Conservation (phyloP, 1,140 invertebrate species). For the Bombyx mandarina region DNA sequence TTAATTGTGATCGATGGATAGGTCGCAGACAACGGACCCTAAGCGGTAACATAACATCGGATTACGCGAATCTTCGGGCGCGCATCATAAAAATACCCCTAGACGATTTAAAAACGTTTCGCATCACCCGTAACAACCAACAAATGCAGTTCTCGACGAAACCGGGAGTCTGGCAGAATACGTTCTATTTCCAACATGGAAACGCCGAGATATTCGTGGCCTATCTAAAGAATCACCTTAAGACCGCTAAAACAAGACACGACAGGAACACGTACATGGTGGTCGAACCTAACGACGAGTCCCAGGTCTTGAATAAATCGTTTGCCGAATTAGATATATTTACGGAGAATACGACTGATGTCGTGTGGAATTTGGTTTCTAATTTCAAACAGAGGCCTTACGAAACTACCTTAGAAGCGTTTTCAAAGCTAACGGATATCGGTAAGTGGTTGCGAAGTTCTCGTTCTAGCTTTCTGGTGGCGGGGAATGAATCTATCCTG, state of each 20-base stretch:
- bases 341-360: constrained; percentile 76
- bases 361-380: constrained; percentile 79
- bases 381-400: constrained; percentile 83
- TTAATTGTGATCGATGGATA: constrained; percentile 9
- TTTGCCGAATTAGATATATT: constrained; percentile 89
- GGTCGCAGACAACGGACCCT: constrained; percentile 68
- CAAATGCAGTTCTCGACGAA: constrained; percentile 81
- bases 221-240: constrained; percentile 73
- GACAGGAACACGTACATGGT: constrained; percentile 82
- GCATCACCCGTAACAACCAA: constrained; percentile 76
- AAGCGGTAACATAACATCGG: constrained; percentile 68
- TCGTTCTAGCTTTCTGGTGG: neutral
- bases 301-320: constrained; percentile 82
- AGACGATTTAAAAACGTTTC: constrained; percentile 77
- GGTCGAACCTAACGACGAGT: constrained; percentile 74
- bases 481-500: too few relatives aligned
- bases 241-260: constrained; percentile 76
- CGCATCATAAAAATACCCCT: constrained; percentile 77
- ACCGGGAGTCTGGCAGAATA: constrained; percentile 81
- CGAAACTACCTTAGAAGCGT: constrained; percentile 85
- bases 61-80: constrained; percentile 66
- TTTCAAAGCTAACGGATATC: constrained; percentile 86
- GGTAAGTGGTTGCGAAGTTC: constrained; percentile 31
- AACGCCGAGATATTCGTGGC: constrained; percentile 86
- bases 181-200: constrained; percentile 88